Base-by-base conservation (phyloP, 2,113 vertebrate species). In the Micronycteris hirsuta region DNA sequence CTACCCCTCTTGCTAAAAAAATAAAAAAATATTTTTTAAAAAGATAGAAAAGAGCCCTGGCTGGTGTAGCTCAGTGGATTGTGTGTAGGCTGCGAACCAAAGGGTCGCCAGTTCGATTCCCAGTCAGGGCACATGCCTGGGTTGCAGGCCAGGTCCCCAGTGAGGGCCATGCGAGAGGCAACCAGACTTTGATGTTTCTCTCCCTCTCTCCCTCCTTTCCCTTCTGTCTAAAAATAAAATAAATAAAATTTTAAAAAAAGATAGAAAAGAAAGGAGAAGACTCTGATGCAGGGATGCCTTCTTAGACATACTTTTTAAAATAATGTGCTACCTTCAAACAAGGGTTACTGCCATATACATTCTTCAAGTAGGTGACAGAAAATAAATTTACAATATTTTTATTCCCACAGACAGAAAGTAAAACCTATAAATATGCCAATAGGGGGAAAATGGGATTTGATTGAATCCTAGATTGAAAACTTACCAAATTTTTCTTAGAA, bases 241-340 rank as follows among this genome's bases (percentile, higher is more conserved):
- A n/a, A n/a, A n/a, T n/a, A n/a, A n/a, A n/a, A n/a, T n/a, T n/a
- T n/a, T n/a, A n/a, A n/a, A n/a, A n/a, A n/a, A n/a, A 86, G 67
- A 86, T 6, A 90, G 10, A 78, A 86, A 83, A 94, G n/a, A 92
- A 47, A 76, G n/a, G 14, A 67, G 16, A 83, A 76, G 74, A 92
- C 45, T 94, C 49, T 70, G 31, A 65, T 6, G 58, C 43, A 88
- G 38, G 17, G 33, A 73, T 78, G 28, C 8, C 31, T 76, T 80
- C 20, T n/a, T 78, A 65, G 45, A 82, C 81, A 52, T 38, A 56
- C 68, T 93, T 20, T 33, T n/a, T n/a, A n/a, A n/a, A 94, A 67
- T 87, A 92, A 73, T 87, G 31, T 47, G n/a, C 41, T 87, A 33
- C 33, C n/a, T 94, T 95, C 71, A 81, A 94, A 95, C 5, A 65